Base-by-base conservation (phyloP, 2,888 invertebrate genomes). In the Leptogaster cylindrica region DNA sequence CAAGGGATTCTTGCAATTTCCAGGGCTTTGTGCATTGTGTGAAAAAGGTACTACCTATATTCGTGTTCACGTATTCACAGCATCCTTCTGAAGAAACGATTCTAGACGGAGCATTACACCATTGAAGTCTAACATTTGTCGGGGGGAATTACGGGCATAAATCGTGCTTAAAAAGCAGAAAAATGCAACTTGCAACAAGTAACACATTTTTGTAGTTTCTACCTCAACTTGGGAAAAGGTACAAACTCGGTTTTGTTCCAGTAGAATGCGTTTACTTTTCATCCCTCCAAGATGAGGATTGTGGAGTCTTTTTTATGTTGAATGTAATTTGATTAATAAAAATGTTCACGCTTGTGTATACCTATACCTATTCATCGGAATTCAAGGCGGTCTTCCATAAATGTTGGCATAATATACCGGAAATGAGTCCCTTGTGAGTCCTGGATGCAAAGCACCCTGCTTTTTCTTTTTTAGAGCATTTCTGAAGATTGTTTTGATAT, bases 301-400 rank as follows among this genome's bases (percentile, higher is more conserved):
- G 48, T 48, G n/a, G 50, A 27, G 20, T 33, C 2, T 33, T 52
- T 36, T 20, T 23, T 25, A 39, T 12, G 14, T 25, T n/a, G 39
- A 23, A 23, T 36, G 31, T 55, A 55, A 55, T 55, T 55, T 55
- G 18, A 55, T 55, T 55, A 55, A 55, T 55, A 55, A 55, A 52
- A 55, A 14, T 55, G 14, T 36, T 23, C 36, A 14, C 8, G 39
- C 18, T 39, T 36, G 36, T 25, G 55, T 55, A 55, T 39, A n/a
- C n/a, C n/a, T n/a, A n/a, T n/a, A n/a, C n/a, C n/a, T n/a, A 14
- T 36, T 36, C 55, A 3, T n/a, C 16, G 18, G 52, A 33, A 33
- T 52, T 33, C 52, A 55, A 39, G 39, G 31, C 14, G 4, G 18
- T 16, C 55, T 2, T 7, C 20, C 55, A 55, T 55, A 55, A 55